Percentiles rank a stretch among this genome's conserved stretches.
phyloP scores from a whole-genome alignment of 2,888 invertebrate species.

The Catotricha subobsoleta region DNA sequence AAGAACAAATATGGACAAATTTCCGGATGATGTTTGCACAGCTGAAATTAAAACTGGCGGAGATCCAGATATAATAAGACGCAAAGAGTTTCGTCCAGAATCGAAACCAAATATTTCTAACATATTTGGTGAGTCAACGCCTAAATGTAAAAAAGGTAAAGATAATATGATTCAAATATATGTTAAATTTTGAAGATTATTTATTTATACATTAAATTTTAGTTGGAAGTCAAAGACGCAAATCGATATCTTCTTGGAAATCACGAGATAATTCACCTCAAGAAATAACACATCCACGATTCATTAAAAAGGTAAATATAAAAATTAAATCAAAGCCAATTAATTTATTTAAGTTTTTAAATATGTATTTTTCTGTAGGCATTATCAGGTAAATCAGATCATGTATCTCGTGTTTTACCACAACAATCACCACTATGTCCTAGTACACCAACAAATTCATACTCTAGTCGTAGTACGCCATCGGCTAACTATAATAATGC shows the following conservation, averaged over 20 bases:
- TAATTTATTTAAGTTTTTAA: neutral
- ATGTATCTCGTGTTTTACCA: neutral
- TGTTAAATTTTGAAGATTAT: no score
- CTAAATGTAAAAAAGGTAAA: conserved; percentile 16
- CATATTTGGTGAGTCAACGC: conserved; percentile 31
- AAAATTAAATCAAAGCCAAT: neutral
- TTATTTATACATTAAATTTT: no score
- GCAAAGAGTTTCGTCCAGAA: conserved; percentile 36
- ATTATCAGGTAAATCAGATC: no score
- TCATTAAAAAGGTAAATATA: neutral
- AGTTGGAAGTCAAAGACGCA: no score
- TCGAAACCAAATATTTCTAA: conserved; percentile 28
- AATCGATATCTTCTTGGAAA: no score
- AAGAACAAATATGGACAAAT: conserved; percentile 55
- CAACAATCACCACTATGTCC: neutral
- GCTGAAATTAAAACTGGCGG: conserved; percentile 58
- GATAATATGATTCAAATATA: no score
- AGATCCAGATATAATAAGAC: conserved; percentile 46
- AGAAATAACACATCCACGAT: neutral
- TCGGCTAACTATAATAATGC: conserved; percentile 18
- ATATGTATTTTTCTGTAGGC: neutral
- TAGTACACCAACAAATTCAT: neutral
- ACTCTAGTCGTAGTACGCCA: conserved; percentile 10
- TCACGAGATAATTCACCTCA: no score
- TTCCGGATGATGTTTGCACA: conserved; percentile 53